Evolutionary conservation across 1,140 invertebrate genomes (phyloP).

Genomic region (Drosophila teissieri): DNA sequence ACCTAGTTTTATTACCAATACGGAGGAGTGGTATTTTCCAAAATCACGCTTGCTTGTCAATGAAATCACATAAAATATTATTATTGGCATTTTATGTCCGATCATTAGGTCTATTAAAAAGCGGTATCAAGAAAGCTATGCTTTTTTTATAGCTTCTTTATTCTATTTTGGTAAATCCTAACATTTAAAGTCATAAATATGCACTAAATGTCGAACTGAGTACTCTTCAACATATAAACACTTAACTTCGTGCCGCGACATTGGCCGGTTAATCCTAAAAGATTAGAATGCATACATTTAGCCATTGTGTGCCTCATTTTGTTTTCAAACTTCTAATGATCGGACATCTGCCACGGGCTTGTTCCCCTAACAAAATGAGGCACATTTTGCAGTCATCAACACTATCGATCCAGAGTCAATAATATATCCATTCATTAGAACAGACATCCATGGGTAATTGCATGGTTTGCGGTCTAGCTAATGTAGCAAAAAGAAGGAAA

Average conservation of each 20-base stretch:
- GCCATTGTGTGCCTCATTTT: not conserved
- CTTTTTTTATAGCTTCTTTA: not conserved
- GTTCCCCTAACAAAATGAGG: not conserved
- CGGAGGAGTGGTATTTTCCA: slow-evolving; percentile 4
- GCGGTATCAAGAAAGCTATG: not conserved
- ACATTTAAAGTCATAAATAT: not conserved
- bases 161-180: not conserved
- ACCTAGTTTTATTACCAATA: slow-evolving; percentile 2
- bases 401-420: slow-evolving; percentile 8
- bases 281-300: not conserved
- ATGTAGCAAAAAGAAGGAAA: slow-evolving; percentile 38
- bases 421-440: slow-evolving; percentile 4
- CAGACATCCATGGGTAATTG: slow-evolving; percentile 17
- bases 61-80: slow-evolving; percentile 44
- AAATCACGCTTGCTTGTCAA: slow-evolving; percentile 27
- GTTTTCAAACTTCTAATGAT: not conserved
- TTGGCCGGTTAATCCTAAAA: not conserved
- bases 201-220: not conserved
- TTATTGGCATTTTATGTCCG: slow-evolving; percentile 53
- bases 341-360: not conserved
- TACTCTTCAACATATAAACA: not conserved
- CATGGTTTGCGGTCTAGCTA: slow-evolving; percentile 48
- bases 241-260: not conserved
- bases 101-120: slow-evolving; percentile 30
- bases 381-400: not conserved